Evolutionary conservation across 1,140 invertebrate genomes (phyloP), one percentile per base, ranked within the genome.

Genomic region (Saccostrea cuccullata): DNA sequence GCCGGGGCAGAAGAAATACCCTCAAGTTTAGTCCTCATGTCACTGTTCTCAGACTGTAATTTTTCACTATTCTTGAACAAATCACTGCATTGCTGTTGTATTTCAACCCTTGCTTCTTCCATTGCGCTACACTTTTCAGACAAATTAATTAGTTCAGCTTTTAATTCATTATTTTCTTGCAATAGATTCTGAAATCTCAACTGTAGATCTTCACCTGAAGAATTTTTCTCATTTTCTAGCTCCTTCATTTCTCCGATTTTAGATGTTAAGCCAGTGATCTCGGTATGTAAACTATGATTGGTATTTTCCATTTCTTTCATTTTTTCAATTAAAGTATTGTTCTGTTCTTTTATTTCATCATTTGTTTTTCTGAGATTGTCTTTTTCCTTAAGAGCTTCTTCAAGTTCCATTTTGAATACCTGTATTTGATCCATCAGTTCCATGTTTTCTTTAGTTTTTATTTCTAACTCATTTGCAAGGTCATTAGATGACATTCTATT

Each of bases 81-180:
- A 47, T 9, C 15, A 5, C 15, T 23, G 40, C 11, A 77, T 86
- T 77, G n/a, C n/a, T 55, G 36, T 23, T 86, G 8, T 12, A 55
- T 26, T 87, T 89, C 64, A 87, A 89, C 40, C 83, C 55, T 20
- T 56, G 23, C 8, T 85, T 58, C 11, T 87, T 70, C 12, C 64
- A 47, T 60, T 90, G 89, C 9, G 26, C 88, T 82, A 17, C 82
- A 60, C 73, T 91, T 88, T 82, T n/a, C 11, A 55, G 70, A 83
- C 67, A 89, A 82, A 8, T 84, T 23, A 17, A 89, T 64, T 20
- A 60, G 84, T 82, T 89, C 87, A 58, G 15, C 70, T 73, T 86
- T 87, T 64, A 91, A 58, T 60, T 73, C 67, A 85, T 77, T 26
- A 36, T 77, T 77, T 77, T 77, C 70, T 30, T 12, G 13, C 15